Evolutionary conservation across 2,888 invertebrate genomes (phyloP), one percentile per base, ranked within the genome.

Genomic region (Machimus rusticus): DNA sequence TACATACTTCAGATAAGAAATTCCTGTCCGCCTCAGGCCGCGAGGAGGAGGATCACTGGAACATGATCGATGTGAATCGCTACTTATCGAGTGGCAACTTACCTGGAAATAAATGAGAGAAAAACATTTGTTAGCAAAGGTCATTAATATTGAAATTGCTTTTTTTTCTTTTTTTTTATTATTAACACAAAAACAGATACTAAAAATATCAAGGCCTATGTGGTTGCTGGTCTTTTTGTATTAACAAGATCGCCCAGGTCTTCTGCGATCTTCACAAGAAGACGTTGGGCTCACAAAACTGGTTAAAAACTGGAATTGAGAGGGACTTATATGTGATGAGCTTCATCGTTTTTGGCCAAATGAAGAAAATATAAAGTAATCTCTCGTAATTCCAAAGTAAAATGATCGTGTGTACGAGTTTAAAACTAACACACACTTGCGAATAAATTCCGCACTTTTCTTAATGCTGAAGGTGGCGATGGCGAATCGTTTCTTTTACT

Each of bases 91-190:
- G 19, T 78, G 51, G 51, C 79, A 39, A 79, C 79, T 79, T 79
- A 79, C 79, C 79, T 79, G 51, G 14, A 79, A 79, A 79, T 14
- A 34, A 79, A 79, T 28, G 28, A 51, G 28, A 79, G 66, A 66
- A 19, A 23, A 23, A 66, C 66, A 66, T 66, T 66, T 66, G 23
- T 66, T 66, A 66, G 66, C 66, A 66, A 4, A 12, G 66, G 66
- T 66, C 66, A 66, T 66, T 66, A 66, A 66, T 66, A 66, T 66
- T 55, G 19, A 55, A 55, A 28, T 66, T 16, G 16, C 4, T 51
- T n/a, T n/a, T n/a, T 51, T 19, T 1, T 51, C 19, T n/a, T n/a
- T 19, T 1, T 51, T 51, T n/a, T n/a, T 51, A 16, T 51, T 51
- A 51, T n/a, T 51, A 51, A 51, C 51, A 66, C 8, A 66, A 66